Evolutionary conservation across 2,888 invertebrate species (phyloP).

Genomic region (Rhingia rostrata): DNA sequence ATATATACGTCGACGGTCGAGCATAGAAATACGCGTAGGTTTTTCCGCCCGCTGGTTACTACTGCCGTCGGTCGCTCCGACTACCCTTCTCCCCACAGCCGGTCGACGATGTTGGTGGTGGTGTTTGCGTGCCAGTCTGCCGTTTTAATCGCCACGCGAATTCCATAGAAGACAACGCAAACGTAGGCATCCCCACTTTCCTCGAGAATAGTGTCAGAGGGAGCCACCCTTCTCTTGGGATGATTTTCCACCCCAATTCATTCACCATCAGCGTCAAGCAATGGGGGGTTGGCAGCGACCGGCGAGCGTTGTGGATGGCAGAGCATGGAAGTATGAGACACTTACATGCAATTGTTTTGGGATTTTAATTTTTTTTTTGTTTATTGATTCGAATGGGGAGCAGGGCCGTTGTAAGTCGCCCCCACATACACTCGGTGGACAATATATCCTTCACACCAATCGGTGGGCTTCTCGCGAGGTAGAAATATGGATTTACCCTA

Average conservation of each 20-base stretch:
- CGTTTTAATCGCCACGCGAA: slow-evolving; percentile 32
- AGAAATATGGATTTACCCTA: slow-evolving; percentile 64
- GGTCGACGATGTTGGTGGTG: background rate
- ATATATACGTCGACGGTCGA: slow-evolving; percentile 19
- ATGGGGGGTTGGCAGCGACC: background rate
- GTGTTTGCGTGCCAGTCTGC: slow-evolving; percentile 58
- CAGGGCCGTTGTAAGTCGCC: slow-evolving; percentile 47
- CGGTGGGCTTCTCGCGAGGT: slow-evolving; percentile 3
- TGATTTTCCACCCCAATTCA: slow-evolving; percentile 54
- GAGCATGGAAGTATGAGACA: slow-evolving; percentile 44
- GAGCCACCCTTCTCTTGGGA: slow-evolving; percentile 30
- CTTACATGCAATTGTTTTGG: slow-evolving; percentile 67
- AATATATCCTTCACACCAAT: slow-evolving; percentile 70
- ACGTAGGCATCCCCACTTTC: slow-evolving; percentile 17
- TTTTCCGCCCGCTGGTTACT: slow-evolving; percentile 59
- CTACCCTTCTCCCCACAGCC: background rate
- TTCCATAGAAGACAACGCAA: slow-evolving; percentile 21
- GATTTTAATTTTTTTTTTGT: slow-evolving; percentile 41
- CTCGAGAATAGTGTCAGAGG: background rate
- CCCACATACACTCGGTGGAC: slow-evolving; percentile 33
- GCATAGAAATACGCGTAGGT: slow-evolving; percentile 46
- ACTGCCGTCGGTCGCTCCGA: slow-evolving; percentile 6
- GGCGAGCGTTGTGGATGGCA: slow-evolving; percentile 18
- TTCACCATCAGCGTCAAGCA: slow-evolving; percentile 9
- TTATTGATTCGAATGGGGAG: slow-evolving; percentile 69